phyloP scores from a whole-genome alignment of 2,888 invertebrate species.

The Oligia fasciuncula region DNA sequence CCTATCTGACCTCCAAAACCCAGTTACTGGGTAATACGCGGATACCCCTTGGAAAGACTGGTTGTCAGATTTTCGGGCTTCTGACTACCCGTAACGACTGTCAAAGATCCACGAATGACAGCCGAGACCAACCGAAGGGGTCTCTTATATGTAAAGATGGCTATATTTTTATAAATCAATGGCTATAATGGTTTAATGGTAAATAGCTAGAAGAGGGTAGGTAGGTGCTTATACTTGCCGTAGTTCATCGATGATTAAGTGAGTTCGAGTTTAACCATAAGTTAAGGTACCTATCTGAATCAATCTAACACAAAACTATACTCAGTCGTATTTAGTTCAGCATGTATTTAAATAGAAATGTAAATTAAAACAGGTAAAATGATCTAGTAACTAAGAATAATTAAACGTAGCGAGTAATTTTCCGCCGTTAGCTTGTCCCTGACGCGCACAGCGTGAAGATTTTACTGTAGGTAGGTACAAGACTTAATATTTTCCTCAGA shows the following conservation, averaged over 20 bases:
- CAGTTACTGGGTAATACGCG: no score
- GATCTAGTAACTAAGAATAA: conserved; percentile 2
- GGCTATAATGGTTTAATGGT: no score
- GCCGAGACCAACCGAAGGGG: no score
- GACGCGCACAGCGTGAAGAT: conserved; percentile 32
- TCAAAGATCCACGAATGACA: no score
- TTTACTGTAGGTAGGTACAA: background rate
- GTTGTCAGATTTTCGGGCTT: no score
- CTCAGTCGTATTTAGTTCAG: background rate
- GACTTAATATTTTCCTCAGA: background rate
- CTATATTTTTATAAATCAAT: no score
- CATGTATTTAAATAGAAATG: conserved; percentile 12
- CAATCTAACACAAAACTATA: background rate
- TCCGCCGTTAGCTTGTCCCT: conserved; percentile 27
- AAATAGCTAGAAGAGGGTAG: background rate
- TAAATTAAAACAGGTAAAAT: conserved; percentile 1
- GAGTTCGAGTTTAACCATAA: background rate
- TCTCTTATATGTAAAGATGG: no score
- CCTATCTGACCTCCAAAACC: no score
- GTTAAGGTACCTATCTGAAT: background rate
- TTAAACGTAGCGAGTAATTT: conserved; percentile 14
- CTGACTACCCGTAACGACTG: no score
- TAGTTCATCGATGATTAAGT: background rate
- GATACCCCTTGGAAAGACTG: no score
- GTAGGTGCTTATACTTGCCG: background rate